These are phyloP conservation scores for Argopecten irradians DNA, from an alignment of 1,140 invertebrate genomes.

Conservation along the genomic window DNA sequence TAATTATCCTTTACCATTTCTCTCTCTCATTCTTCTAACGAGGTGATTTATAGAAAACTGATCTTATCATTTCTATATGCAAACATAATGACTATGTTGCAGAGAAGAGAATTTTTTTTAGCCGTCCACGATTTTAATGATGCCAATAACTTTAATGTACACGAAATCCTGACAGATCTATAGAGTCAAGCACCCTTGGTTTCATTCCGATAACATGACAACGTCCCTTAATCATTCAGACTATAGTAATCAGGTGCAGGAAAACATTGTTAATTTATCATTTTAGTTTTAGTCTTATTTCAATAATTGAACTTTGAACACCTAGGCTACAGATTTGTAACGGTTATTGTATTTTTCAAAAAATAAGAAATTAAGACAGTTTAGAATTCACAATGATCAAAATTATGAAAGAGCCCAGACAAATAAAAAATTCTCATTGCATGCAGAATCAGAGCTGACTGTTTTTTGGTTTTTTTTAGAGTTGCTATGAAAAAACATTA, in stretches of 20 bases:
- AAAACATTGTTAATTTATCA: background rate
- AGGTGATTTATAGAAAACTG: background rate
- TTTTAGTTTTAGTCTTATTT: background rate
- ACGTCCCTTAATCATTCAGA: background rate
- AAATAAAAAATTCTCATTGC: background rate
- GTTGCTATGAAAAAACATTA: no score
- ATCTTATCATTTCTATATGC: constrained; percentile 18
- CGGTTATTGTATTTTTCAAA: background rate
- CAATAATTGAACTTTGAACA: background rate
- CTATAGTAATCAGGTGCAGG: background rate
- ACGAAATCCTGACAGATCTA: background rate
- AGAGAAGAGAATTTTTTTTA: background rate
- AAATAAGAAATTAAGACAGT: no score
- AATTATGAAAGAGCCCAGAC: no score
- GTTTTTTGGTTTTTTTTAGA: background rate
- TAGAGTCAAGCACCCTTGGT: background rate
- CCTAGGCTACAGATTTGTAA: background rate
- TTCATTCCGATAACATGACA: background rate
- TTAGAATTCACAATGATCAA: no score
- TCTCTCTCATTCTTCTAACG: background rate
- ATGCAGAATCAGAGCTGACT: no score
- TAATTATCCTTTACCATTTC: constrained; percentile 8
- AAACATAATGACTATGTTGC: background rate
- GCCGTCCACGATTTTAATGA: background rate
- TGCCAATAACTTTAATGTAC: background rate